Evolutionary conservation across 2,797 vertebrate species (phyloP).

Genomic region (Lutjanus campechanus): DNA sequence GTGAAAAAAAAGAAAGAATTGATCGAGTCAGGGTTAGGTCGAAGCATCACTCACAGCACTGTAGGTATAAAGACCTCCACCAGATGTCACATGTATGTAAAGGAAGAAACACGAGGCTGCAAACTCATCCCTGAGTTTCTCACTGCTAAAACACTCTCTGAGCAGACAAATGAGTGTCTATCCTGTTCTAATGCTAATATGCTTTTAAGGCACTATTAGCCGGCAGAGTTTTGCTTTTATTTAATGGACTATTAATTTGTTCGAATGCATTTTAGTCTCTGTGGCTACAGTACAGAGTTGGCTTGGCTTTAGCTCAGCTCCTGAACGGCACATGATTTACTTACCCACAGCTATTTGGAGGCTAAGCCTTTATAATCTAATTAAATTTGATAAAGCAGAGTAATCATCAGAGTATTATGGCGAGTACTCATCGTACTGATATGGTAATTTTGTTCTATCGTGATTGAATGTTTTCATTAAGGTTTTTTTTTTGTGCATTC

Average conservation of each 20-base stretch:
- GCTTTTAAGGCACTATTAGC: constrained; percentile 78
- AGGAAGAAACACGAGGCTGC: constrained; percentile 53
- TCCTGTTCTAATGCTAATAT: constrained; percentile 77
- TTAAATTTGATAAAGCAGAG: constrained; percentile 77
- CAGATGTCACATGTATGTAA: constrained; percentile 63
- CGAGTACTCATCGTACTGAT: constrained; percentile 63
- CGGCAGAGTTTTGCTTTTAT: constrained; percentile 72
- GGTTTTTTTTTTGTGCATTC: constrained; percentile 27
- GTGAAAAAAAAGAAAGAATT: constrained; percentile 49
- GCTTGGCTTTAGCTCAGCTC: constrained; percentile 60
- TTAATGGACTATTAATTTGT: constrained; percentile 85
- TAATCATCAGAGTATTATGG: constrained; percentile 74
- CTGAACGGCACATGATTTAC: constrained; percentile 65
- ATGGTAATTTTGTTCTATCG: constrained; percentile 57
- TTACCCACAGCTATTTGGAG: constrained; percentile 62
- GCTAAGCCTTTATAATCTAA: constrained; percentile 71
- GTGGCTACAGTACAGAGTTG: constrained; percentile 57
- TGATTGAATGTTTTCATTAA: constrained; percentile 59
- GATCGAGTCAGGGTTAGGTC: constrained; percentile 69
- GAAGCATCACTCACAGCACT: constrained; percentile 65
- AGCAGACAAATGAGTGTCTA: constrained; percentile 65
- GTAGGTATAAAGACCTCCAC: constrained; percentile 62
- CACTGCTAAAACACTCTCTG: constrained; percentile 50
- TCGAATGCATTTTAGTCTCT: constrained; percentile 74
- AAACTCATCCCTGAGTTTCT: constrained; percentile 49